Conservation (phyloP, 2,797 vertebrate species). For the Percopsis omiscomaycus region DNA sequence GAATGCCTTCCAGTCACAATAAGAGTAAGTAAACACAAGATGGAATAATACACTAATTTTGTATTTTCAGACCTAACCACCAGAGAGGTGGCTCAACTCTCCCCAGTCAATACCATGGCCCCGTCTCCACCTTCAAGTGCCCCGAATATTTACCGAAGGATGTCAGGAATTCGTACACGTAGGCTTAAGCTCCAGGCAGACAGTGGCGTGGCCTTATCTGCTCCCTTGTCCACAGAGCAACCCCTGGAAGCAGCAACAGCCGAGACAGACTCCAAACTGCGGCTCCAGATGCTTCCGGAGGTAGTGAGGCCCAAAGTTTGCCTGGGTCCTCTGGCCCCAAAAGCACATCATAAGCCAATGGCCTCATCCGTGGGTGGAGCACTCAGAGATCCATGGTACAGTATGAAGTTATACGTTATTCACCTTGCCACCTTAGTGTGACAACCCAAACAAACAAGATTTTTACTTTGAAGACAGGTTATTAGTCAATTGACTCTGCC, state of each 20-base stretch:
- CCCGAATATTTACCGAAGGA: conserved; percentile 38
- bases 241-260: conserved; percentile 15
- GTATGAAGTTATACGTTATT: neutral
- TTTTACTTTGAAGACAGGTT: too few relatives aligned
- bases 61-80: conserved; percentile 46
- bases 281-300: conserved; percentile 28
- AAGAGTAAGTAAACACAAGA: too few relatives aligned
- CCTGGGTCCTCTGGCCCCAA: neutral
- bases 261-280: conserved; percentile 19
- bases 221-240: conserved; percentile 24
- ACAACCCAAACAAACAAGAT: too few relatives aligned
- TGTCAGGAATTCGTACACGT: conserved; percentile 53
- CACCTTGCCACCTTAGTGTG: neutral
- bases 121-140: conserved; percentile 55
- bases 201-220: conserved; percentile 31
- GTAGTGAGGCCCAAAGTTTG: conserved; percentile 17
- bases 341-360: conserved; percentile 44
- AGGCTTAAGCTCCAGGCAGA: conserved; percentile 53
- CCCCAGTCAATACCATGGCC: conserved; percentile 58
- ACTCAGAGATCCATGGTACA: conserved; percentile 43
- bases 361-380: conserved; percentile 28
- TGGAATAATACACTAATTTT: neutral
- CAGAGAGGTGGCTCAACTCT: conserved; percentile 42
- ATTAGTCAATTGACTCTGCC: too few relatives aligned
- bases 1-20: too few relatives aligned